Conservation (phyloP, 30 jellyfish, hydroid and myxozoan genomes). For the Mastigias papua region DNA sequence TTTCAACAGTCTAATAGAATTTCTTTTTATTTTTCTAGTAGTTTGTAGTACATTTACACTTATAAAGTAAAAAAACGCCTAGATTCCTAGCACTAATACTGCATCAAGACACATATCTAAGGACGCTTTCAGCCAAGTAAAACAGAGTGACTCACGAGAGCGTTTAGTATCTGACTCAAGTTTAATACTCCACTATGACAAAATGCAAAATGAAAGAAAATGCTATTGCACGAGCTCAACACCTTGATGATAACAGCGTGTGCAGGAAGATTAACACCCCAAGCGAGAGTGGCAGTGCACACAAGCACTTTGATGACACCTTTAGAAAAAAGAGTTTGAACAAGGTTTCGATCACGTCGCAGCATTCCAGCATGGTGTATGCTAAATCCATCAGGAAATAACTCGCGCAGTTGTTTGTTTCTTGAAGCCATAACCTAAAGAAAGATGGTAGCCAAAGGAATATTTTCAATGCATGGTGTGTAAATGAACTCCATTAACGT, state of each 20-base stretch:
- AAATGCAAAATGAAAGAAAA: too few relatives aligned
- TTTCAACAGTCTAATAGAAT: too few relatives aligned
- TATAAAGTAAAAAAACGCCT: too few relatives aligned
- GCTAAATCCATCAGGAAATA: conserved; percentile 98
- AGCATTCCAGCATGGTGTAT: conserved; percentile 99
- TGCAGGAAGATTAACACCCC: conserved; percentile 99
- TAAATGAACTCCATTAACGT: too few relatives aligned
- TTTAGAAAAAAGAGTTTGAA: conserved; percentile 83
- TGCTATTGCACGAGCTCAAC: not conserved
- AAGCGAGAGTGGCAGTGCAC: conserved; percentile 97
- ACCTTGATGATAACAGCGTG: conserved; percentile 99
- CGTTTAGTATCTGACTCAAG: too few relatives aligned
- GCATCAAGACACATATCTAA: too few relatives aligned
- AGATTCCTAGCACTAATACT: too few relatives aligned
- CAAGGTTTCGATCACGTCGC: conserved; percentile 92
- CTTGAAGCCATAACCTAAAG: conserved; percentile 85
- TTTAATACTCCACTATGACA: too few relatives aligned
- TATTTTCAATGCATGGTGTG: not conserved
- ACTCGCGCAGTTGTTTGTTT: conserved; percentile 87
- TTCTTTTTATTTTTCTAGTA: too few relatives aligned
- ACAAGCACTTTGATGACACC: conserved; percentile 97
- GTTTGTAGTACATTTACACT: too few relatives aligned
- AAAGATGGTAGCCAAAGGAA: not conserved
- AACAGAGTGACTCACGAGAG: too few relatives aligned
- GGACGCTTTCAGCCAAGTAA: too few relatives aligned